Base-by-base conservation (phyloP, 2,113 vertebrate species). In the Bubo scandiacus region DNA sequence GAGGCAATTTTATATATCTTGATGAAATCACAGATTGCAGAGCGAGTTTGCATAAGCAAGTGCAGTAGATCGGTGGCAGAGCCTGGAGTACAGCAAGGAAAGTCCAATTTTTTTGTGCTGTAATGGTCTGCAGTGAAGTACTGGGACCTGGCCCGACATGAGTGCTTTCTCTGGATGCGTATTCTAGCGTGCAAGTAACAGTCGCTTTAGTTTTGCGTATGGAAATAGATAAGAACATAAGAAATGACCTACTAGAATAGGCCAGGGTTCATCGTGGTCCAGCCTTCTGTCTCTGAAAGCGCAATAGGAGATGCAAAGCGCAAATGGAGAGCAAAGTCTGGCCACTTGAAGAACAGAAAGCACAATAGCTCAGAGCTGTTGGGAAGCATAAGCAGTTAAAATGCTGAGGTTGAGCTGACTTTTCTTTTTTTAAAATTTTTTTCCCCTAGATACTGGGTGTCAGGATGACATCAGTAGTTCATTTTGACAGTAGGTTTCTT, bases 391-490 rank as follows among this genome's bases (percentile, higher is more conserved):
- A 81, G 20, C 30, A 61, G 34, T 7, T 40, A 38, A 43, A 70
- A 72, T 21, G 38, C 5, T 0, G 0, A 29, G 5, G 19, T 6
- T 61, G 62, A 38, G 6, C 21, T 45, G 15, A 34, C 1, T 95
- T 94, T 26, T 5, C 10, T n/a, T 20, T 59, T 59, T 19, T 38
- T 6, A 0, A 4, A 6, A 5, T 81, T 42, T 23, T 3, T 5
- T 25, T 1, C 2, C 5, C 6, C 15, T 36, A 5, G 9, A 16
- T 79, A 1, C 14, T 78, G n/a, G 4, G 8, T 65, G 19, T 75
- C 47, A 55, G 52, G 20, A 25, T 40, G 25, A 43, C 18, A 40
- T 19, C 73, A 58, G 25, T 13, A 66, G 11, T 25, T 85, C 6
- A 9, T 42, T 43, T 51, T 18, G 45, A 40, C 40, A 17, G 15